These are phyloP conservation scores for Eucidaris tribuloides DNA, from an alignment of 35 echinoderm and acorn worm genomes.

Conservation along the genomic window DNA sequence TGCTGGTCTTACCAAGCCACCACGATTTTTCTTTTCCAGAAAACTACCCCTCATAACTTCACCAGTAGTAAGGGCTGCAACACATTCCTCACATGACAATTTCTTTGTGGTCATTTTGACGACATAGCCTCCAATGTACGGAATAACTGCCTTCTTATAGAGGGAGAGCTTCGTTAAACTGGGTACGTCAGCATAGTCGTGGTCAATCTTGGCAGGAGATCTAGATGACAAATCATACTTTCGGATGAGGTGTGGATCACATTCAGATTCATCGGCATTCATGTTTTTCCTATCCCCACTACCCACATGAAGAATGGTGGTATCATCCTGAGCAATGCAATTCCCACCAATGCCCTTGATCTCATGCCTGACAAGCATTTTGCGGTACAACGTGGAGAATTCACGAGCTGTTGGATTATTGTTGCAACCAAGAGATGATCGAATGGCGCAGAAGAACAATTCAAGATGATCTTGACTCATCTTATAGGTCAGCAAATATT, in stretches of 20 bases:
- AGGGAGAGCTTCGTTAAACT: not conserved
- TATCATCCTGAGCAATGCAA: not conserved
- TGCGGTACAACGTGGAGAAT: too few relatives aligned
- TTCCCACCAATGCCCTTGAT: conserved; percentile 8
- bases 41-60: not conserved
- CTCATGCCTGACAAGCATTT: conserved; percentile 27
- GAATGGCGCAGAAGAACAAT: conserved; percentile 45
- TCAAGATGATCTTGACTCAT: conserved; percentile 62
- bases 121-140: conserved; percentile 57
- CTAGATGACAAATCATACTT: not conserved
- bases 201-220: not conserved
- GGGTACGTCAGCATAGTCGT: conserved; percentile 43
- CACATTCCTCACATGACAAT: conserved; percentile 13
- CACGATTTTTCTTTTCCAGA: conserved; percentile 14
- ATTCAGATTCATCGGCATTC: too few relatives aligned
- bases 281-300: too few relatives aligned
- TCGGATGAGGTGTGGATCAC: too few relatives aligned
- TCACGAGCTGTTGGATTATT: not conserved
- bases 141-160: conserved; percentile 17
- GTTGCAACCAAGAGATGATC: not conserved
- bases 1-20: conserved; percentile 12
- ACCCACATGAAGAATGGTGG: not conserved
- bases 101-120: conserved; percentile 21
- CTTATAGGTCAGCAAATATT: conserved; percentile 64
- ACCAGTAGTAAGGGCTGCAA: not conserved